A percentile compares a stretch with the other conserved stretches of the same genome.
Conservation (phyloP, 2,797 vertebrate species). For the Anableps anableps region DNA sequence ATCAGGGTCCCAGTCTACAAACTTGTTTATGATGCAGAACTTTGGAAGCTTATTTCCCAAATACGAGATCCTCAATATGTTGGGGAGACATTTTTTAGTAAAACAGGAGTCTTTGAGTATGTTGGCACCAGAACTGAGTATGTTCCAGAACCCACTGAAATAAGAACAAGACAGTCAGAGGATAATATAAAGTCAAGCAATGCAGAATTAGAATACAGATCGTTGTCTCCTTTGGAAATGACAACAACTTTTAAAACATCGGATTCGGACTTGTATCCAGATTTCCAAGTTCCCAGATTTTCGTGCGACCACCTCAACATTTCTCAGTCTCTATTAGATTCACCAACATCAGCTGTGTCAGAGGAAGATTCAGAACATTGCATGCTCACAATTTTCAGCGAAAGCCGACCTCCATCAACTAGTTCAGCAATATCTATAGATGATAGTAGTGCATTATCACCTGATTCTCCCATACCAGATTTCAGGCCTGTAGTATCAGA, state of each 20-base stretch:
- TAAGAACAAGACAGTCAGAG: conserved; percentile 13
- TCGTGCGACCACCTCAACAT: not conserved
- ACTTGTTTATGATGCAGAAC: conserved; percentile 58
- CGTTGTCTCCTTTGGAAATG: conserved; percentile 12
- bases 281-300: conserved; percentile 45
- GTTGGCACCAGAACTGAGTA: conserved; percentile 50
- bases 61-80: conserved; percentile 68
- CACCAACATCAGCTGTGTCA: conserved; percentile 36
- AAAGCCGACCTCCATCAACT: conserved; percentile 30
- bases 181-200: not conserved
- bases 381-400: conserved; percentile 1
- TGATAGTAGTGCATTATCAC: conserved; percentile 39
- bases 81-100: conserved; percentile 57
- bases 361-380: conserved; percentile 20
- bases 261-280: conserved; percentile 39
- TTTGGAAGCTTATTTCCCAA: conserved; percentile 71
- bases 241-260: conserved; percentile 18
- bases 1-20: conserved; percentile 46
- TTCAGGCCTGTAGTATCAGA: conserved; percentile 44
- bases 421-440: conserved; percentile 40
- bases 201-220: conserved; percentile 5
- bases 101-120: conserved; percentile 57
- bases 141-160: conserved; percentile 24
- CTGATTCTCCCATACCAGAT: conserved; percentile 64
- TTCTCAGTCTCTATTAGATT: conserved; percentile 23